Percentiles rank a stretch among this genome's conserved stretches.
These are phyloP conservation scores for Apoda limacodes DNA, from an alignment of 2,888 invertebrate species.

Conservation along the genomic window DNA sequence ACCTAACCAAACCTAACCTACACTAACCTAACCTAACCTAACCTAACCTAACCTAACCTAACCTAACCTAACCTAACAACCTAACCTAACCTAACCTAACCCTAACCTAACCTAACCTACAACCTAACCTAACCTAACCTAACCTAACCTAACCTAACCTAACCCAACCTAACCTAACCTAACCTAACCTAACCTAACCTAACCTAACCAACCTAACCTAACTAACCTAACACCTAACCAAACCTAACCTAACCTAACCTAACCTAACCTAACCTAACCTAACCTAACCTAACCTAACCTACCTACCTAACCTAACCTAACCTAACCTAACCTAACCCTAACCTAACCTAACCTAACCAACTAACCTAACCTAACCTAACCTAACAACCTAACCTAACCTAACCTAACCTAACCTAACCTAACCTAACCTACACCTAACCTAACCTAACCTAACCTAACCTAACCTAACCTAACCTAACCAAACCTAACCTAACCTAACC, in stretches of 20 bases:
- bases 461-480: conserved; percentile 13
- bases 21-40: conserved; percentile 23
- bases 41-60: conserved; percentile 26
- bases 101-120: conserved; percentile 23
- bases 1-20: conserved; percentile 20
- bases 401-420: conserved; percentile 14
- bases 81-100: conserved; percentile 24
- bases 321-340: conserved; percentile 17
- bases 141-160: conserved; percentile 18
- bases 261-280: conserved; percentile 20
- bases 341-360: conserved; percentile 10
- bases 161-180: conserved; percentile 19
- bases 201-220: conserved; percentile 17
- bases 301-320: conserved; percentile 19
- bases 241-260: conserved; percentile 11
- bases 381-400: conserved; percentile 11
- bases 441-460: conserved; percentile 7
- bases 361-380: conserved; percentile 18
- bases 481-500: conserved; percentile 17
- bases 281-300: conserved; percentile 19
- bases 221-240: conserved; percentile 1
- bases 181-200: conserved; percentile 13
- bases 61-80: conserved; percentile 25
- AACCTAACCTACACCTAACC: conserved; percentile 9
- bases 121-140: conserved; percentile 24